Base-by-base conservation (phyloP, 2,888 invertebrate species). In the Yponomeuta malinellus region DNA sequence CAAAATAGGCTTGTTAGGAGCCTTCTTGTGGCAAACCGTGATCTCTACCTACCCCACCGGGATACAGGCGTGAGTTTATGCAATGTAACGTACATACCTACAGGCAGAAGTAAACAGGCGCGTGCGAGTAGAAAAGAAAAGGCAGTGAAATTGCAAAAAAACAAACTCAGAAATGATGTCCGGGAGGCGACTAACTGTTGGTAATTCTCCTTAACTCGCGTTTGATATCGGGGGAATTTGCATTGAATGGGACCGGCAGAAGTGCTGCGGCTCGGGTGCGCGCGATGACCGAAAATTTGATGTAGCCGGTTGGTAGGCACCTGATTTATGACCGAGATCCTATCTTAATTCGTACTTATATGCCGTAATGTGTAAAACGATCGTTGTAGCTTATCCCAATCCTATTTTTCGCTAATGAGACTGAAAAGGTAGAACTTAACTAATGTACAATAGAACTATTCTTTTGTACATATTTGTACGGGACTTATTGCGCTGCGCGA, bases 101-200 rank as follows among this genome's bases (percentile, higher is more conserved):
- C 37, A 37, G 37, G 2, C 37, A 37, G 5, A 2, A 43, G 43
- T 8, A 43, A 43, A 6, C 1, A 43, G 9, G 43, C 43, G 43
- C 43, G 43, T 43, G 43, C 9, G 52, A 59, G 52, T 3, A 59
- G 12, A 59, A 15, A 59, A 59, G 52, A 59, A 23, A 65, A 65
- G 43, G 48, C 70, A 65, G 43, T 43, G 43, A 64, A 65, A 65
- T 70, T 65, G 31, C 37, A 84, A n/a, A 59, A 59, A 84, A 85
- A 86, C 84, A 81, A 79, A 83, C 79, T 79, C 79, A 79, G 82
- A 59, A 89, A 90, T 90, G 87, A 89, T 90, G 90, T 89, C 84
- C 85, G 81, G 82, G 82, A 88, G 91, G 92, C 90, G 90, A 89
- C 91, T 91, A 91, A 91, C 91, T 87, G 91, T 86, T 84, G 86